These are phyloP conservation scores for Phallusia fumigata DNA, from an alignment of 23 tunicate genomes.

Conservation along the genomic window DNA sequence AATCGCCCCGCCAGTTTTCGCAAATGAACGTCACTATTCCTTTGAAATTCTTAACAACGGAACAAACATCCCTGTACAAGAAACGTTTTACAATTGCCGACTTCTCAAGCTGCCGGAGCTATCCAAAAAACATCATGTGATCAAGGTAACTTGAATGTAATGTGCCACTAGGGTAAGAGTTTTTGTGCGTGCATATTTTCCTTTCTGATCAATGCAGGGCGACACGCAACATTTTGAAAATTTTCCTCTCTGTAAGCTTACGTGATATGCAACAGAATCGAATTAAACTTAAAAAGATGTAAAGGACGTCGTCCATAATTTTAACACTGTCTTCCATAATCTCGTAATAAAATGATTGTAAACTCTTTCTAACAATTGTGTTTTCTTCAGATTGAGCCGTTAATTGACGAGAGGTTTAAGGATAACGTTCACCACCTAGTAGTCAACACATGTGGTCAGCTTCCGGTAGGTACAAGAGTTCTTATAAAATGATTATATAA, in stretches of 20 bases:
- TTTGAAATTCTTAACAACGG: constrained; percentile 8
- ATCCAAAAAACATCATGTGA: neutral
- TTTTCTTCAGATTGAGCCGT: constrained; percentile 1
- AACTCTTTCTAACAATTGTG: neutral
- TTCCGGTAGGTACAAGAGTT: neutral
- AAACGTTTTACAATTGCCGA: constrained; percentile 9
- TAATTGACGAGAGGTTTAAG: neutral
- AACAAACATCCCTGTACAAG: neutral
- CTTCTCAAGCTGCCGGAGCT: neutral
- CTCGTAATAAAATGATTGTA: no score
- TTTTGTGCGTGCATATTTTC: no score
- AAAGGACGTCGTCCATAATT: no score
- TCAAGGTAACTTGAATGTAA: neutral
- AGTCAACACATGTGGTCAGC: neutral
- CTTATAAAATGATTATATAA: no score
- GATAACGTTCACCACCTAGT: constrained; percentile 1
- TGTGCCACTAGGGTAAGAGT: no score
- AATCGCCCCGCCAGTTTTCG: neutral
- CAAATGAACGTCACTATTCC: neutral
- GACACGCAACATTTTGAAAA: no score
- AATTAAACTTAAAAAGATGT: no score
- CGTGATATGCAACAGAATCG: no score
- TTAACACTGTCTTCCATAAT: no score
- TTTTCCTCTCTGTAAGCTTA: no score
- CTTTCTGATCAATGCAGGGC: neutral